Evolutionary conservation across 2,113 vertebrate genomes (phyloP).

Genomic region (Pithys albifrons): DNA sequence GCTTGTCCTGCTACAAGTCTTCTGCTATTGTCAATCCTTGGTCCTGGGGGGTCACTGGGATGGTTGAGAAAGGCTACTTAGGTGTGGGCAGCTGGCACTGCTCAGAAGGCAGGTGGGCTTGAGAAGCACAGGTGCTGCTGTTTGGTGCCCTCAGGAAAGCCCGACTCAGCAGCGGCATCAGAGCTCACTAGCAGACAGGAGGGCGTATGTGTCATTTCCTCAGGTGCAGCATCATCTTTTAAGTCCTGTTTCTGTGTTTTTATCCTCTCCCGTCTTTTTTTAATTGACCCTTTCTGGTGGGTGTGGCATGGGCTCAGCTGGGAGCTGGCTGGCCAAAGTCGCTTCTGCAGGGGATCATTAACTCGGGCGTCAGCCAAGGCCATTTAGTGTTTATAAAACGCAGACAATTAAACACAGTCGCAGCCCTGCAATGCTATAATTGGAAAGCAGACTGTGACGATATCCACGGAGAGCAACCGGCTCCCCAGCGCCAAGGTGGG

Average conservation of each 20-base stretch:
- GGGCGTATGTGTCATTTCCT: constrained; percentile 23
- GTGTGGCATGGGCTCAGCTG: neutral
- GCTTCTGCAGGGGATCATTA: constrained; percentile 63
- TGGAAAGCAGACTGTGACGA: constrained; percentile 27
- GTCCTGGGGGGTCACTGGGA: accelerated
- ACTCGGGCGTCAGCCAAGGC: constrained; percentile 60
- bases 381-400: constrained; percentile 45
- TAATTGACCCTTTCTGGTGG: constrained; percentile 22
- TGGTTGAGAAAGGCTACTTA: neutral
- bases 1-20: neutral
- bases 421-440: constrained; percentile 57
- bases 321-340: constrained; percentile 34
- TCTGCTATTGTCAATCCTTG: accelerated
- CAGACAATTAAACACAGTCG: constrained; percentile 44
- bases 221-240: constrained; percentile 25
- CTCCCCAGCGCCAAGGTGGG: neutral
- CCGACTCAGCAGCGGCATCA: neutral
- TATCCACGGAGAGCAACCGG: neutral
- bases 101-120: neutral
- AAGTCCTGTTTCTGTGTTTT: constrained; percentile 16
- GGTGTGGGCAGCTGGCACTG: neutral
- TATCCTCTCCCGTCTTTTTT: neutral
- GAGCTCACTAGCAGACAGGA: neutral
- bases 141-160: neutral
- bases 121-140: accelerated